Evolutionary conservation across 2,113 vertebrate genomes (phyloP).

Genomic region (Oxyruncus cristatus): DNA sequence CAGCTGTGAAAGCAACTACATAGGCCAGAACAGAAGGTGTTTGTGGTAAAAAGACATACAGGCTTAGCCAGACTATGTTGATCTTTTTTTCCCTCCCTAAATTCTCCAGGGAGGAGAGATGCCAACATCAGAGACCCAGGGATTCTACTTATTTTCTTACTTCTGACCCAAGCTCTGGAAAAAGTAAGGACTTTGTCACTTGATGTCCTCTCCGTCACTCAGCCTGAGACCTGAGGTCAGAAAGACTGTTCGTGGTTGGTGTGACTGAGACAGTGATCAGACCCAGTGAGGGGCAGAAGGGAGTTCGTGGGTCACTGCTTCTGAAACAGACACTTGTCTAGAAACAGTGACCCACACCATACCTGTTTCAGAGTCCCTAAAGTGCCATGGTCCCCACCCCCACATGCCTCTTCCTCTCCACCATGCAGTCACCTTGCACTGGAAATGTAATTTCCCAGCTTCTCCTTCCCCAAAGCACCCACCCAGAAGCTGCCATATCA

Average conservation of each 20-base stretch:
- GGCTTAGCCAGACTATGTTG: not conserved
- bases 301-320: not conserved
- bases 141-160: not conserved
- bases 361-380: not conserved
- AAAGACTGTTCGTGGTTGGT: not conserved
- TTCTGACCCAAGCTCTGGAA: not conserved
- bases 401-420: not conserved
- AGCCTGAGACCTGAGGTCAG: not conserved
- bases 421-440: not conserved
- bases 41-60: not conserved
- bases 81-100: not conserved
- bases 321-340: not conserved
- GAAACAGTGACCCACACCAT: not conserved
- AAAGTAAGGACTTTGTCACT: not conserved
- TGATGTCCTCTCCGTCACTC: not conserved
- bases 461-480: not conserved
- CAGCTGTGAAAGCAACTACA: constrained; percentile 54
- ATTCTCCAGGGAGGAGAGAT: not conserved
- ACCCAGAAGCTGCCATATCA: not conserved
- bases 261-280: not conserved
- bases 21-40: constrained; percentile 61
- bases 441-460: not conserved
- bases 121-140: not conserved
- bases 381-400: too few species aligned
- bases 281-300: not conserved